Percentiles rank a stretch among this genome's conserved stretches.
phyloP scores from a whole-genome alignment of 2,888 invertebrate species.

The Euzetes globulus region DNA sequence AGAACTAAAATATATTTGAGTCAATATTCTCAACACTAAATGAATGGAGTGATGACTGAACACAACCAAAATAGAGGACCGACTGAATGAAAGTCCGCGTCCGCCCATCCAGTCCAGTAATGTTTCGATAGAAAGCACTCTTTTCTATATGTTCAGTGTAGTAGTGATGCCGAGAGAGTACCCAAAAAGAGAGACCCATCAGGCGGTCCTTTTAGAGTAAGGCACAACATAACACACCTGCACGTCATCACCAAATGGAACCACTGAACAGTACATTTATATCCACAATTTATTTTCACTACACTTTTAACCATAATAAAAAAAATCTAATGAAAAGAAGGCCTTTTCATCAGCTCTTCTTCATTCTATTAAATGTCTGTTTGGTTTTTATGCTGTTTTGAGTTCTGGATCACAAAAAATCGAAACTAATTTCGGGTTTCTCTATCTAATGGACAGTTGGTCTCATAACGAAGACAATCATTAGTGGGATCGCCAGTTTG shows the following conservation, averaged over 20 bases:
- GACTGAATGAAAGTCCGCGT: neutral
- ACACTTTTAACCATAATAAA: neutral
- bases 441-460: neutral
- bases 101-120: neutral
- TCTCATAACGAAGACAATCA: neutral
- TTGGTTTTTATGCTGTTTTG: slow-evolving; percentile 13
- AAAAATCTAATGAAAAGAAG: neutral
- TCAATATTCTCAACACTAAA: neutral
- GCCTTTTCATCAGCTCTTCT: slow-evolving; percentile 6
- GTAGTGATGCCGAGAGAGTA: neutral
- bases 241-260: slow-evolving; percentile 13
- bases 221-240: neutral
- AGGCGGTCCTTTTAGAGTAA: slow-evolving; percentile 20
- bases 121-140: neutral
- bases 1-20: neutral
- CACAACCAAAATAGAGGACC: neutral
- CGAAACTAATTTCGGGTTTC: neutral
- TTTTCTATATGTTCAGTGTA: neutral
- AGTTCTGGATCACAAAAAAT: neutral
- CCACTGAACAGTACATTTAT: neutral
- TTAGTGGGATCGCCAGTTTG: neutral
- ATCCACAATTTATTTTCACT: neutral
- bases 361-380: neutral
- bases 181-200: slow-evolving; percentile 11
- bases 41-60: neutral